Evolutionary conservation across 2,113 vertebrate genomes (phyloP), one percentile per base, ranked within the genome.

Genomic region (Rhinopomastus cyanomelas): DNA sequence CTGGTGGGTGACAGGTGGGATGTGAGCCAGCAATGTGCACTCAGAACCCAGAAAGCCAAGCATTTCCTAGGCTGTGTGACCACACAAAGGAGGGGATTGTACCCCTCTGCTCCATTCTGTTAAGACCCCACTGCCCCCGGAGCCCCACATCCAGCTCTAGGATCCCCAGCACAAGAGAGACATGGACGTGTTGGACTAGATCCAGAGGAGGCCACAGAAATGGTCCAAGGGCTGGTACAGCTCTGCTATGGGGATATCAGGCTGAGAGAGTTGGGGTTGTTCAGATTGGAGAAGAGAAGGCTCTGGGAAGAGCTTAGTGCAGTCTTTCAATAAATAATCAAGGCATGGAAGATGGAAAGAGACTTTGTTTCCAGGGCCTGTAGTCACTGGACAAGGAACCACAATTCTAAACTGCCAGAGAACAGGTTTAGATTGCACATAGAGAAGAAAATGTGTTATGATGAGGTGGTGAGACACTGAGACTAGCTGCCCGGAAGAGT

Each of bases 31-130:
- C 44, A 3, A 8, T 8, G 36, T 37, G 59, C 0, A 1, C 32
- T 42, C 2, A 0, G 22, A 74, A 56, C 36, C 66, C 81, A 23
- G 57, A 23, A 7, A 75, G 13, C 13, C 0, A 25, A 2, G 1
- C 0, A 6, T 6, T 0, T 30, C 34, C 37, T 22, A 59, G 34
- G 36, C 72, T 74, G 9, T 0, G 1, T n/a, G 57, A 46, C n/a
- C 73, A 76, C 9, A 27, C 6, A 7, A 42, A 27, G 19, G 39
- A 52, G 34, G 26, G 65, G 17, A 1, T 53, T 25, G 21, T 55
- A 5, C 9, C 19, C 22, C 57, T 81, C 37, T 87, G 44, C 9
- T 53, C 53, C 7, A 16, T 44, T 55, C 4, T 55, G 18, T 8
- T 44, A 57, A 56, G 10, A 26, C 39, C 7, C 6, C 17, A 11